Conservation (phyloP, 2,888 invertebrate genomes). For the Agrochola lychnidis region DNA sequence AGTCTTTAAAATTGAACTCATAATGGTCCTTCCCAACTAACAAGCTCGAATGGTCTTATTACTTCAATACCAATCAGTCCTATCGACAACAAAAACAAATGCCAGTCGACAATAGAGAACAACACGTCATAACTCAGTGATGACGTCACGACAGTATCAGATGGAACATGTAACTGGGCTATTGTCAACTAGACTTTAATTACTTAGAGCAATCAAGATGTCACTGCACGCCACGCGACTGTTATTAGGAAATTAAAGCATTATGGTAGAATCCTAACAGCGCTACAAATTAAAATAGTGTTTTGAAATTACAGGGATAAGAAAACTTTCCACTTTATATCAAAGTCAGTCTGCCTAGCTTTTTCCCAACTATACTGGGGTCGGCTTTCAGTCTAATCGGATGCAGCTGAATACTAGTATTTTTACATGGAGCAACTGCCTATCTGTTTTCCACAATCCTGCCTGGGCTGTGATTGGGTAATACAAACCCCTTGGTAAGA, state of each 20-base stretch:
- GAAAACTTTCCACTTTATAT: not conserved
- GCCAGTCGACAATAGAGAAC: not conserved
- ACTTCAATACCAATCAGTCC: constrained; percentile 9
- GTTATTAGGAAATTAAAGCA: constrained; percentile 31
- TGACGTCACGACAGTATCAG: constrained; percentile 44
- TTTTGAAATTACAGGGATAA: not conserved
- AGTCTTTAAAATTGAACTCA: not conserved
- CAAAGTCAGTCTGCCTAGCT: not conserved
- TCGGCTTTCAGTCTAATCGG: not conserved
- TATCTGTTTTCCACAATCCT: not conserved
- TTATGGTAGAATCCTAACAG: not conserved
- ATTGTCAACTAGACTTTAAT: constrained; percentile 58
- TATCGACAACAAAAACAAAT: constrained; percentile 25
- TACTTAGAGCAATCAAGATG: constrained; percentile 71
- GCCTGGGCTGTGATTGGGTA: not conserved
- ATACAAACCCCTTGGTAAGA: not conserved
- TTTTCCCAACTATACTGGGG: not conserved
- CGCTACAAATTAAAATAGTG: not conserved
- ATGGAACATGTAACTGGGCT: constrained; percentile 34
- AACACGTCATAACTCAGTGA: constrained; percentile 22
- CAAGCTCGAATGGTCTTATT: not conserved
- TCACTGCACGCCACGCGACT: constrained; percentile 55
- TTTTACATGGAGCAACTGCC: not conserved
- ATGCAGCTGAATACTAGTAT: not conserved
- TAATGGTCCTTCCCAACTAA: not conserved